Percentiles rank a stretch among this genome's conserved stretches.
These are phyloP conservation scores for Trichopria drosophilae DNA, from an alignment of 2,888 invertebrate genomes.

Conservation along the genomic window DNA sequence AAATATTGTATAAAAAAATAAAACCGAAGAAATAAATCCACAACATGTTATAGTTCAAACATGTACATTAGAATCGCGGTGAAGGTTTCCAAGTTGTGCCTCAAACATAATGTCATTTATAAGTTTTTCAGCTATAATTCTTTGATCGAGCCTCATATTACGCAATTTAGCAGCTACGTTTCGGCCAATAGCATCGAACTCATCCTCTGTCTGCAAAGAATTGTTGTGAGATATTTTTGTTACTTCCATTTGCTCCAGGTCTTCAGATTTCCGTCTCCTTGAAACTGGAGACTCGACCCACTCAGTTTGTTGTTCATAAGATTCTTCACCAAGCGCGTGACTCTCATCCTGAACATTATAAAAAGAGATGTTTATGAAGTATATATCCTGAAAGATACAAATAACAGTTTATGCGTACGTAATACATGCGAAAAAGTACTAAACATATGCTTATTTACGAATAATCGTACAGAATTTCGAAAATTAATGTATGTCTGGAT, in stretches of 20 bases:
- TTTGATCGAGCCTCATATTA: conserved; percentile 56
- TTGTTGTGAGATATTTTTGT: conserved; percentile 48
- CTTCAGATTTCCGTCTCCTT: conserved; percentile 45
- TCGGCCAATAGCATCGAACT: conserved; percentile 56
- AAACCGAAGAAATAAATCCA: conserved; percentile 1
- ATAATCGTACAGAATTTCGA: no score
- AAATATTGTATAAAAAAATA: conserved; percentile 18
- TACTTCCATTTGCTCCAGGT: conserved; percentile 46
- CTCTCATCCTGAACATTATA: conserved; percentile 46
- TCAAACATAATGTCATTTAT: conserved; percentile 59
- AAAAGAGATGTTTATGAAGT: conserved; percentile 10
- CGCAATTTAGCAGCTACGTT: conserved; percentile 58
- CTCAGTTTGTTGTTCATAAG: conserved; percentile 42
- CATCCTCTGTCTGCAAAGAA: conserved; percentile 50
- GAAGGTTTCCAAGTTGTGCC: conserved; percentile 57
- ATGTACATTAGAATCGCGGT: conserved; percentile 56
- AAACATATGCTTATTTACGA: no score
- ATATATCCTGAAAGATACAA: conserved; percentile 5
- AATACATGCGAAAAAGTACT: neutral
- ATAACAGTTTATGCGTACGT: neutral
- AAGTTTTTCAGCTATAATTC: conserved; percentile 59
- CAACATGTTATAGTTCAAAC: conserved; percentile 40
- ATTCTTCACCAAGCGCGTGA: conserved; percentile 44
- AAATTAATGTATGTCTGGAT: no score
- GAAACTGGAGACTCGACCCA: conserved; percentile 46